Evolutionary conservation across 1,140 invertebrate species (phyloP).

Genomic region (Monochamus saltuarius): DNA sequence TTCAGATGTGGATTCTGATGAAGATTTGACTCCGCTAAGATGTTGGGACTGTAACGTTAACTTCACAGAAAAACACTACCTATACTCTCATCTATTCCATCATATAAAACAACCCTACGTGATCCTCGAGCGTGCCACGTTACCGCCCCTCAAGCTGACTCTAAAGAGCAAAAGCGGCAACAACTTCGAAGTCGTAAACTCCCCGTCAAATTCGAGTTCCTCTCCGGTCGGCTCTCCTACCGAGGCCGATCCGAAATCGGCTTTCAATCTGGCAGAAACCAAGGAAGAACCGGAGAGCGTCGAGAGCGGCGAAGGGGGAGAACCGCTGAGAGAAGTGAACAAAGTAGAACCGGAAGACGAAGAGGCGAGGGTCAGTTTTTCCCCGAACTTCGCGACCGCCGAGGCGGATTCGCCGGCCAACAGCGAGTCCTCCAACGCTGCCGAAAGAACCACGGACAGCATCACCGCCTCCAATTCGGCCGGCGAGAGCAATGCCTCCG

Average conservation of each 20-base stretch:
- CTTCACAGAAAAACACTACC: constrained; percentile 40
- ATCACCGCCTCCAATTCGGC: constrained; percentile 7
- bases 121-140: constrained; percentile 28
- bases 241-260: background rate
- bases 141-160: constrained; percentile 44
- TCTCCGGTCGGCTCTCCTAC: constrained; percentile 10
- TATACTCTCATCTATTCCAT: constrained; percentile 41
- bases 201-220: constrained; percentile 23
- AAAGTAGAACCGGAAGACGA: constrained; percentile 4
- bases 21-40: constrained; percentile 24
- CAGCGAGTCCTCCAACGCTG: background rate
- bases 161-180: constrained; percentile 36
- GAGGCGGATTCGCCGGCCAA: background rate
- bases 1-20: constrained; percentile 15
- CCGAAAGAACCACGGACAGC: constrained; percentile 12
- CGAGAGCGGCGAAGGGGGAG: constrained; percentile 20
- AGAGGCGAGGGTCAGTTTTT: constrained; percentile 7
- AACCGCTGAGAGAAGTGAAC: background rate
- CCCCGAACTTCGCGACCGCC: constrained; percentile 6
- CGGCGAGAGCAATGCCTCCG: constrained; percentile 22
- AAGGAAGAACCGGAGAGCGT: constrained; percentile 17
- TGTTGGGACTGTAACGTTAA: constrained; percentile 43
- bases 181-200: constrained; percentile 43
- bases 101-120: constrained; percentile 44
- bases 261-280: constrained; percentile 19